Percentiles rank a stretch among this genome's conserved stretches.
These are phyloP conservation scores for Equus quagga DNA, from an alignment of 2,113 vertebrate genomes.

Conservation along the genomic window DNA sequence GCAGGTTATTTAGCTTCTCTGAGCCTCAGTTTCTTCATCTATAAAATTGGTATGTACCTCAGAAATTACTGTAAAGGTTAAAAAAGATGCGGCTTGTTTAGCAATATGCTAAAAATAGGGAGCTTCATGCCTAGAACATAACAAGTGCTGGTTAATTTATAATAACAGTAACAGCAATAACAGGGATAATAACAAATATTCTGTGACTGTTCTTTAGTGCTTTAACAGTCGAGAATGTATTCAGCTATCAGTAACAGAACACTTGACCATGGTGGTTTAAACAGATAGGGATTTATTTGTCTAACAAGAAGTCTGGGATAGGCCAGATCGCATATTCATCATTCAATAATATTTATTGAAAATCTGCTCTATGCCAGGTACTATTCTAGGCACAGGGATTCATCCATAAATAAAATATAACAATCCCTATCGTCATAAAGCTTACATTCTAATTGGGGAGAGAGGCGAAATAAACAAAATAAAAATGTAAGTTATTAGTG, in stretches of 20 bases:
- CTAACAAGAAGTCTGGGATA: not conserved
- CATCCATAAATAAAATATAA: conserved; percentile 25
- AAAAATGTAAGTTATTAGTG: not conserved
- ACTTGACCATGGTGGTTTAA: not conserved
- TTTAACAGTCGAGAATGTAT: not conserved
- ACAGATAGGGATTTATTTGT: not conserved
- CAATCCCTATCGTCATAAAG: not conserved
- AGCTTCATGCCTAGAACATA: not conserved
- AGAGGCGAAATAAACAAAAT: not conserved
- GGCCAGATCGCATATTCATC: not conserved
- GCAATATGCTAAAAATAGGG: not conserved
- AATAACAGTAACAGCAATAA: not conserved
- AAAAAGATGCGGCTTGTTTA: not conserved
- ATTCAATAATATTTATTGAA: not conserved
- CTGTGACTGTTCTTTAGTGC: not conserved
- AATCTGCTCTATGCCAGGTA: not conserved
- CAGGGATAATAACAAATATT: not conserved
- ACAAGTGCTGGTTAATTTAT: not conserved
- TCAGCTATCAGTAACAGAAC: not conserved
- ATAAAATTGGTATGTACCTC: not conserved
- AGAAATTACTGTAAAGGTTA: conserved; percentile 28
- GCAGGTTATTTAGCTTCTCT: not conserved
- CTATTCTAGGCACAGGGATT: conserved; percentile 1
- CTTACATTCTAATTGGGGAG: not conserved
- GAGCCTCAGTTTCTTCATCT: not conserved